Evolutionary conservation across 2,797 vertebrate genomes (phyloP).

Genomic region (Sorex maritimensis): DNA sequence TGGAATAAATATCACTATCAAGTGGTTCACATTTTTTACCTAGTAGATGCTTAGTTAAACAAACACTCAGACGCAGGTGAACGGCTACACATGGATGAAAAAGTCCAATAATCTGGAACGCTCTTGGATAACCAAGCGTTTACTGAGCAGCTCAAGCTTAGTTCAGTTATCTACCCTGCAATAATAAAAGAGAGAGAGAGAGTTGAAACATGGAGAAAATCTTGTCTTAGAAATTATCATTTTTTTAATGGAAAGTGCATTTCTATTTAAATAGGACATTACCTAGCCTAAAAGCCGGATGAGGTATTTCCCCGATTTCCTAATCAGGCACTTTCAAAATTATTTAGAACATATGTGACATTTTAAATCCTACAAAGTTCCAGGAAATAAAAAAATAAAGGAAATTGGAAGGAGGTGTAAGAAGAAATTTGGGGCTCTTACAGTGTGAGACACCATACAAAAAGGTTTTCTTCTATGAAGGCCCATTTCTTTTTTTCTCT

Average conservation of each 20-base stretch:
- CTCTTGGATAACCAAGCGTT: not conserved
- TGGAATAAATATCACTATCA: not conserved
- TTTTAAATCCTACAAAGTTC: not conserved
- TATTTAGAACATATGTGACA: slow-evolving; percentile 11
- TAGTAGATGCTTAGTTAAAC: not conserved
- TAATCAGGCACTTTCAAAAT: not conserved
- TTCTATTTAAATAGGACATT: not conserved
- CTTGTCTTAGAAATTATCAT: not conserved
- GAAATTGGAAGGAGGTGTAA: not conserved
- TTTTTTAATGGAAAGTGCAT: not conserved
- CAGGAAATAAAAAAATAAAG: not conserved
- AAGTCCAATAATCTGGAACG: not conserved
- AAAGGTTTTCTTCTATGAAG: not conserved
- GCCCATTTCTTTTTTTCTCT: too few species aligned
- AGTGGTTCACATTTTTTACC: not conserved
- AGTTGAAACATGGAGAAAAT: not conserved
- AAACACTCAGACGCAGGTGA: not conserved
- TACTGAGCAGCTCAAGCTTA: not conserved
- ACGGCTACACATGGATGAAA: not conserved
- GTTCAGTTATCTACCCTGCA: not conserved
- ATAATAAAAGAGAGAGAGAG: not conserved
- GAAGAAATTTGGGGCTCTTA: not conserved
- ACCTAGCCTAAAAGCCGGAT: not conserved
- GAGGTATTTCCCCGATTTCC: not conserved
- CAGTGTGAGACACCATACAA: not conserved